Evolutionary conservation across 1,140 invertebrate species (phyloP), one percentile per base, ranked within the genome.

Genomic region (Piezodorus guildinii): DNA sequence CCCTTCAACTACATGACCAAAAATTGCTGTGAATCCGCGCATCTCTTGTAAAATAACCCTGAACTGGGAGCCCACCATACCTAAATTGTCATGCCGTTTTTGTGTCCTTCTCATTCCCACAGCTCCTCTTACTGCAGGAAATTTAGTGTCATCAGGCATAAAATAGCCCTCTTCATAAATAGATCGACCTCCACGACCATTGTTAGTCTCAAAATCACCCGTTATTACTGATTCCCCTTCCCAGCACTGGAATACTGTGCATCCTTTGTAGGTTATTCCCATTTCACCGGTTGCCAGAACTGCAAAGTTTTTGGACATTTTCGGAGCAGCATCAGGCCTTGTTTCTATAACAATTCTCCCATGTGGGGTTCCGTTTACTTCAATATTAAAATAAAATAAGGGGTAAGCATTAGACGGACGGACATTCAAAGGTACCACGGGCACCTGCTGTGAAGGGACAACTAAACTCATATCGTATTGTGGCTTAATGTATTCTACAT

Each of bases 221-320:
- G 71, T 72, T 19, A 72, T 72, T 16, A 75, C 83, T 69, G 85
- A 87, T 71, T 90, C 86, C 39, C 84, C 85, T 69, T 85, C 85
- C 87, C 87, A 90, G 69, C 87, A 88, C 70, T 90, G 87, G 72
- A 90, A 90, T 65, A 90, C 83, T 60, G 81, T 77, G 73, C 87
- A 90, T 15, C 87, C 86, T 65, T 85, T 86, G 71, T 89, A 90
- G 27, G 87, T 85, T 62, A 86, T 80, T 14, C 88, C 88, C 21
- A 83, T 79, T 69, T 91, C 88, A 2, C 90, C 88, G 0, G 85
- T 88, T 14, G 87, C 82, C 3, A 96, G 75, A 1, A 85, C 79
- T 65, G 83, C 81, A 74, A 95, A 96, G 74, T 96, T 96, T 72
- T 90, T 88, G 23, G 88, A 85, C 81, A 95, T 96, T 71, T 86